Evolutionary conservation across 2,113 vertebrate genomes (phyloP).

Genomic region (Neodontobutis hainanensis): DNA sequence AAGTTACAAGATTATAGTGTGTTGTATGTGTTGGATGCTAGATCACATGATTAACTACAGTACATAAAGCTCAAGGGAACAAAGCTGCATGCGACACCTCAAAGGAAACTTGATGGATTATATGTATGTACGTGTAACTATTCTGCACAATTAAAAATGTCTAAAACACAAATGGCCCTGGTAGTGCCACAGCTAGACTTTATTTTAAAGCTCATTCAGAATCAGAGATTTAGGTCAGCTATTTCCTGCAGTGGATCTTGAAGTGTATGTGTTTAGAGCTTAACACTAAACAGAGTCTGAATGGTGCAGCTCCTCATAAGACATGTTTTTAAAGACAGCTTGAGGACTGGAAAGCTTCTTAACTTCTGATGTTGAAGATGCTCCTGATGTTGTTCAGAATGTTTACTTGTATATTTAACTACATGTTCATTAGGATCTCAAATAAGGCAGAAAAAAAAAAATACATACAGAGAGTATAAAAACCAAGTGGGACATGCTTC

Average conservation of each 20-base stretch:
- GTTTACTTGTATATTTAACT: background rate
- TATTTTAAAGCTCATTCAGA: slow-evolving; percentile 58
- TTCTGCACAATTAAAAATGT: background rate
- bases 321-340: slow-evolving; percentile 59
- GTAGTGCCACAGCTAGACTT: slow-evolving; percentile 8
- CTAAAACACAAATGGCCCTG: slow-evolving; percentile 7
- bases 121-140: background rate
- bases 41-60: background rate
- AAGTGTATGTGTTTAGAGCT: slow-evolving; percentile 45
- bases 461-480: too few species aligned
- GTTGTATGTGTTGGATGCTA: background rate
- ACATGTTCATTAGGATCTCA: background rate
- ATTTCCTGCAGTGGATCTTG: slow-evolving; percentile 63
- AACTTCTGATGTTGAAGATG: slow-evolving; percentile 35
- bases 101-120: background rate
- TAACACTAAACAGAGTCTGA: slow-evolving; percentile 42
- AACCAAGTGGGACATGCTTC: too few species aligned
- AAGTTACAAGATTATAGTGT: background rate
- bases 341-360: slow-evolving; percentile 52
- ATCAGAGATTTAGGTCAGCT: slow-evolving; percentile 71
- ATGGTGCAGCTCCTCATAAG: slow-evolving; percentile 47
- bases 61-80: background rate
- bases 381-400: slow-evolving; percentile 11
- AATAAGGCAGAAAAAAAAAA: too few species aligned
- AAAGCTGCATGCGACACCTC: background rate